Evolutionary conservation across 2,888 invertebrate genomes (phyloP), one percentile per base, ranked within the genome.

Genomic region (Atethmia centrago): DNA sequence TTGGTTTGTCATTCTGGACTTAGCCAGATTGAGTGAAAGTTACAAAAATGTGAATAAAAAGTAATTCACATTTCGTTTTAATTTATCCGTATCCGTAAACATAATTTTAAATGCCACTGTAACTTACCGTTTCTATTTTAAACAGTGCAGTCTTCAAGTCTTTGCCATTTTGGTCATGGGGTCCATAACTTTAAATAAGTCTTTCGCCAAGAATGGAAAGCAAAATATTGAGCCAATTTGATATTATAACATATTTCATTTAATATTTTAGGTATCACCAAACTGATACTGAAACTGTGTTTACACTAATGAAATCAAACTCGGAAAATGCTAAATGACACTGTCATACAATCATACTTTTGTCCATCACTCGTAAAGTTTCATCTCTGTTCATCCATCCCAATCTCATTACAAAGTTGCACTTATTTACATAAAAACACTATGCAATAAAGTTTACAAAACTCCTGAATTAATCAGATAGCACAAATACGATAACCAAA

Each of bases 401-500:
- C n/a, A 62, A 68, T 79, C 63, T 74, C 66, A 74, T 81, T 74
- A 61, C 58, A 56, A 74, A 74, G 61, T 74, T 59, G 19, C 25
- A 31, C 14, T 68, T 59, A 68, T 80, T 71, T 72, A 73, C 71
- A 85, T 75, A 71, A 73, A 66, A 82, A 66, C 56, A 68, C 55
- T 59, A 49, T 73, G 49, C 49, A 77, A 77, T 79, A 85, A 81
- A 73, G 64, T 85, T 71, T 68, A 71, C 62, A 75, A 76, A 78
- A 83, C 62, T 82, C 76, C 72, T 83, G 85, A 85, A 85, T 85
- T 85, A 85, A 85, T 85, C 83, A 81, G 85, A 85, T 81, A 79
- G 79, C 72, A 69, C 73, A 80, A 80, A 85, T 74, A 85, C 81
- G 86, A 79, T 85, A 82, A 77, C 77, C 82, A 84, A 83, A 85